Percentiles rank a stretch among this genome's conserved stretches.
These are phyloP conservation scores for Drosophila monieri DNA, from an alignment of 2,888 invertebrate species.

Conservation along the genomic window DNA sequence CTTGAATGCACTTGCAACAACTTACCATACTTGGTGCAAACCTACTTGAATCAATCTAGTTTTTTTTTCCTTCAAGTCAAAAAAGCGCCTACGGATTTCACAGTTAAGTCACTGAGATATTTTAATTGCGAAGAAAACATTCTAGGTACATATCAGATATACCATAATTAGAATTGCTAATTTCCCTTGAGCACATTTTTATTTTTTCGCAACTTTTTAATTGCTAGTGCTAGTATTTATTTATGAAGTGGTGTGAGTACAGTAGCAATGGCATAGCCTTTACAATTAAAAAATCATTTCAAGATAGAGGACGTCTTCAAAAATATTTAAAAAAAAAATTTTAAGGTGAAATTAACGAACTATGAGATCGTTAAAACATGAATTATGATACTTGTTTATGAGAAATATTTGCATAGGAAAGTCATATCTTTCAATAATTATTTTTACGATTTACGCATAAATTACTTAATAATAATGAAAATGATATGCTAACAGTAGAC, in stretches of 20 bases:
- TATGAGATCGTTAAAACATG: not conserved
- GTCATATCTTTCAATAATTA: too few relatives aligned
- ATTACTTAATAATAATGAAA: too few relatives aligned
- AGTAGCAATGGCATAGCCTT: not conserved
- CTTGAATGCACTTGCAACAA: conserved; percentile 24
- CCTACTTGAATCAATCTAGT: conserved; percentile 35
- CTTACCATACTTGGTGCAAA: conserved; percentile 22
- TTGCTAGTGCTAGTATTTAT: not conserved
- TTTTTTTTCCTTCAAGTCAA: conserved; percentile 6
- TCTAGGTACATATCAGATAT: not conserved
- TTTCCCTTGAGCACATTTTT: not conserved
- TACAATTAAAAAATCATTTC: not conserved
- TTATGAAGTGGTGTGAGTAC: not conserved
- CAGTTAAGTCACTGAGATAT: conserved; percentile 5
- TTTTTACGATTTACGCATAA: not conserved
- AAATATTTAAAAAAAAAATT: not conserved
- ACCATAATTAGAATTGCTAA: conserved; percentile 3
- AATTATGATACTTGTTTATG: not conserved
- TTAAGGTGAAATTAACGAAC: not conserved
- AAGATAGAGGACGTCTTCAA: not conserved
- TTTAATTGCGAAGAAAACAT: conserved; percentile 17
- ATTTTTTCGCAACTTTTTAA: conserved; percentile 1
- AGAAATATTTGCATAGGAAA: not conserved
- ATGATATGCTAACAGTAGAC: too few relatives aligned
- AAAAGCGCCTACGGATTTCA: conserved; percentile 15